These are phyloP conservation scores for Hippoglossus stenolepis DNA, from an alignment of 2,113 vertebrate genomes.

Conservation along the genomic window DNA sequence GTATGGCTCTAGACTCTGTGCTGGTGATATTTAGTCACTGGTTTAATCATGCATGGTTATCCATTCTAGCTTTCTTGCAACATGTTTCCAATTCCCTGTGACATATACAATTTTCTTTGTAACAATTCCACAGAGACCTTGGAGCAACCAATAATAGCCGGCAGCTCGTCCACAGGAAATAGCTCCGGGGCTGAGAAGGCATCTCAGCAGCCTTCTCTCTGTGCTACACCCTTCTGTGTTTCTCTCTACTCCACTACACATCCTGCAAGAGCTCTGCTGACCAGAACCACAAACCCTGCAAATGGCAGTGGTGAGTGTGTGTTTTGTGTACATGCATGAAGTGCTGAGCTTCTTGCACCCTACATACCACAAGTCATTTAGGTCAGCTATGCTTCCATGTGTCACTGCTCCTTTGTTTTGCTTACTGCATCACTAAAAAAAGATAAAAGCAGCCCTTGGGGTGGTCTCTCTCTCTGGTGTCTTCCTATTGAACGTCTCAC, in stretches of 20 bases:
- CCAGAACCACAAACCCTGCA: slow-evolving; percentile 54
- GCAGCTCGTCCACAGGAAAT: slow-evolving; percentile 73
- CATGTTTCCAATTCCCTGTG: slow-evolving; percentile 17
- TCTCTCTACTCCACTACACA: slow-evolving; percentile 27
- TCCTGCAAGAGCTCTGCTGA: slow-evolving; percentile 47
- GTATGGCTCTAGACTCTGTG: neutral
- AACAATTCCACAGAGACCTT: slow-evolving; percentile 31
- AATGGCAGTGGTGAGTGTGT: slow-evolving; percentile 19
- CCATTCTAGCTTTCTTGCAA: neutral
- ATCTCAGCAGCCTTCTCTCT: slow-evolving; percentile 64
- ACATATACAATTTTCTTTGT: slow-evolving; percentile 44
- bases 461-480: neutral
- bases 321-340: slow-evolving; percentile 25
- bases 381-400: slow-evolving; percentile 12
- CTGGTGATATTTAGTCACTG: neutral
- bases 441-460: neutral
- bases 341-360: slow-evolving; percentile 26
- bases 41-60: slow-evolving; percentile 8
- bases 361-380: slow-evolving; percentile 22
- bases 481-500: slow-evolving; percentile 12
- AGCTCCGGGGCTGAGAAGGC: slow-evolving; percentile 61
- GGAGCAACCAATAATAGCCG: slow-evolving; percentile 45
- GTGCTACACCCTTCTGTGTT: slow-evolving; percentile 42
- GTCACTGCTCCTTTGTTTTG: slow-evolving; percentile 6
- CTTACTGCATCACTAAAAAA: neutral